Conservation (phyloP, 2,888 invertebrate genomes). For the Lydus trimaculatus region DNA sequence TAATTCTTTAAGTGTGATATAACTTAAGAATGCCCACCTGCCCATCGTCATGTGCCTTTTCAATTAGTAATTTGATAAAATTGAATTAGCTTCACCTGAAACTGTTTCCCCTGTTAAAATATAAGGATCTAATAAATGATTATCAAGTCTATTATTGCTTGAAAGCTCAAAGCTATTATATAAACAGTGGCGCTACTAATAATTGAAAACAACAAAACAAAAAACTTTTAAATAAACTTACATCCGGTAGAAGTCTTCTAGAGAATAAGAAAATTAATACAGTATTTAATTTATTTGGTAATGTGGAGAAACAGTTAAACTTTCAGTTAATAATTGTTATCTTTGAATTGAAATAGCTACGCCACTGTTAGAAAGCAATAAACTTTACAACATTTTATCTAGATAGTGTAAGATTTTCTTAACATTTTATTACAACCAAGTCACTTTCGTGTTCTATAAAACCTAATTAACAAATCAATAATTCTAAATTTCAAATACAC, state of each 20-base stretch:
- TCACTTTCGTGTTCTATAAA: slow-evolving; percentile 1
- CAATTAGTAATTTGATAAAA: slow-evolving; percentile 26
- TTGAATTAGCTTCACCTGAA: slow-evolving; percentile 20
- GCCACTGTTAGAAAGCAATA: not conserved
- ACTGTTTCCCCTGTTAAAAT: not conserved
- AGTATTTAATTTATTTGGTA: too few species aligned
- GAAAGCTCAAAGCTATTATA: not conserved
- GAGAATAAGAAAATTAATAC: not conserved
- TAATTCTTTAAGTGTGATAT: not conserved
- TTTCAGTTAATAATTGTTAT: too few species aligned
- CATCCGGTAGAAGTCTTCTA: not conserved
- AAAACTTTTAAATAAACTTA: not conserved
- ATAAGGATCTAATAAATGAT: not conserved
- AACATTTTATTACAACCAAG: not conserved
- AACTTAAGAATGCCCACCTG: slow-evolving; percentile 11
- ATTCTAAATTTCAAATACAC: slow-evolving; percentile 9
- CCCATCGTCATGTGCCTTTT: slow-evolving; percentile 15
- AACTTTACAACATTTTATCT: not conserved
- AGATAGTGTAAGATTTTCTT: not conserved
- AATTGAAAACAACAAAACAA: not conserved
- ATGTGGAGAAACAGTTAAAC: too few species aligned
- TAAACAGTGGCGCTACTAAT: not conserved
- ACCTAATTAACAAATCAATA: slow-evolving; percentile 33
- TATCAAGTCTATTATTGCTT: not conserved
- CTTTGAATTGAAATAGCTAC: not conserved